A percentile compares a stretch with the other conserved stretches of the same genome.
phyloP scores from a whole-genome alignment of 2,797 vertebrate species.

The Sebastiscus albofasciatus region DNA sequence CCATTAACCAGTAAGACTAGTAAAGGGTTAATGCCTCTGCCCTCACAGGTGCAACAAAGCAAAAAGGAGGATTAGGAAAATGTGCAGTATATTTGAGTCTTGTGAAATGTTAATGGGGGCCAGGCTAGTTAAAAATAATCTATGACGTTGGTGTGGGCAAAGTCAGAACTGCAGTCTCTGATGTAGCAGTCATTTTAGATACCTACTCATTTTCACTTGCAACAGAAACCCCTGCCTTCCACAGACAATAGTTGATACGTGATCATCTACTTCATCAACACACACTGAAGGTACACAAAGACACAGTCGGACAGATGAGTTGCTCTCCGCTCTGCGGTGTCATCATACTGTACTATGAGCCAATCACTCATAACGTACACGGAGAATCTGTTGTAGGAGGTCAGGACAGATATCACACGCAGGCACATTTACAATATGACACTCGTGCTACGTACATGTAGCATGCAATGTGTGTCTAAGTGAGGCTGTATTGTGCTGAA shows the following conservation, averaged over 20 bases:
- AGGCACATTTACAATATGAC: conserved; percentile 77
- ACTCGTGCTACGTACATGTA: conserved; percentile 82
- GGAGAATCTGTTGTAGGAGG: conserved; percentile 18
- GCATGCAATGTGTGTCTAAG: conserved; percentile 76
- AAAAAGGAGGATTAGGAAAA: background rate
- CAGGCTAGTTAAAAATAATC: background rate
- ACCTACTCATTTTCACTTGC: background rate
- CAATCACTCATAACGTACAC: conserved; percentile 38
- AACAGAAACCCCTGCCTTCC: background rate
- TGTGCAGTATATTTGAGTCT: background rate
- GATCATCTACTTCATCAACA: conserved; percentile 14
- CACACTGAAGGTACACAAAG: conserved; percentile 55
- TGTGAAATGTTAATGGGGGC: background rate
- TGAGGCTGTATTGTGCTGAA: background rate
- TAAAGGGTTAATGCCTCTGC: background rate
- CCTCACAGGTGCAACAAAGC: background rate
- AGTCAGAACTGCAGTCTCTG: background rate
- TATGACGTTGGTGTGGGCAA: background rate
- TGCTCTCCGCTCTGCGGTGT: conserved; percentile 11
- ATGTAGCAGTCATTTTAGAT: background rate
- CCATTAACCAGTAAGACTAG: background rate
- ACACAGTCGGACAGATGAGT: conserved; percentile 64
- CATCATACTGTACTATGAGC: conserved; percentile 27
- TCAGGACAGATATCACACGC: conserved; percentile 70
- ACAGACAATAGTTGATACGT: background rate